Percentiles rank a stretch among this genome's conserved stretches.
Evolutionary conservation across 2,888 invertebrate genomes (phyloP).

Genomic region (Zaprionus lineosus): DNA sequence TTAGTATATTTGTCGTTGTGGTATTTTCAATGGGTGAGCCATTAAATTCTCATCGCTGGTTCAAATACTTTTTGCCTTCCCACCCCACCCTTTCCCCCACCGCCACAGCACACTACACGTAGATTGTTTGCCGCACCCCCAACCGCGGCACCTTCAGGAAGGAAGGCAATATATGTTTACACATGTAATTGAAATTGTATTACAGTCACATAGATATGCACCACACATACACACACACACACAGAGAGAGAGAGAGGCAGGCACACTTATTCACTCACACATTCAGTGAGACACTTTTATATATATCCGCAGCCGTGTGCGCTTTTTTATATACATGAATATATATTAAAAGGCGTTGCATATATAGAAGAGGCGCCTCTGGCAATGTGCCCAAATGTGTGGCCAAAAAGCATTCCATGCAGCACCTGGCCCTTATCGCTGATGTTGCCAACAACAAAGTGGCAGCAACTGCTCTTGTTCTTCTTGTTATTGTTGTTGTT

Average conservation of each 20-base stretch:
- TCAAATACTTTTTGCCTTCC: slow-evolving; percentile 28
- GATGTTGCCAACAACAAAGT: slow-evolving; percentile 66
- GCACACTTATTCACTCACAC: too few species aligned
- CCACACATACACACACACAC: too few species aligned
- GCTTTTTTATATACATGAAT: background rate
- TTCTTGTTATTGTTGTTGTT: background rate
- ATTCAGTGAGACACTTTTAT: background rate
- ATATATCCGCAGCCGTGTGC: background rate
- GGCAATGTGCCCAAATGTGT: slow-evolving; percentile 44
- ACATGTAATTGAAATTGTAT: slow-evolving; percentile 75
- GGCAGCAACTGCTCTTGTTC: slow-evolving; percentile 25
- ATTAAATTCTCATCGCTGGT: slow-evolving; percentile 45
- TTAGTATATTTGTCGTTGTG: slow-evolving; percentile 1
- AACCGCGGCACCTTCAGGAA: slow-evolving; percentile 12
- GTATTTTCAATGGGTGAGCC: slow-evolving; percentile 10
- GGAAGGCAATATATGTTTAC: slow-evolving; percentile 71
- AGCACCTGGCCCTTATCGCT: slow-evolving; percentile 51
- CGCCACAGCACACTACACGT: slow-evolving; percentile 14
- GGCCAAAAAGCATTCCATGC: slow-evolving; percentile 29
- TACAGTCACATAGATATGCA: slow-evolving; percentile 61
- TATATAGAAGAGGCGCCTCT: slow-evolving; percentile 27
- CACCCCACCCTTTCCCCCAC: background rate
- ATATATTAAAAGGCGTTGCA: too few species aligned
- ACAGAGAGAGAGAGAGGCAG: too few species aligned
- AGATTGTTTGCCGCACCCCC: slow-evolving; percentile 2